Conservation (phyloP, 2,113 vertebrate genomes). For the Gymnocephalus cernua region DNA sequence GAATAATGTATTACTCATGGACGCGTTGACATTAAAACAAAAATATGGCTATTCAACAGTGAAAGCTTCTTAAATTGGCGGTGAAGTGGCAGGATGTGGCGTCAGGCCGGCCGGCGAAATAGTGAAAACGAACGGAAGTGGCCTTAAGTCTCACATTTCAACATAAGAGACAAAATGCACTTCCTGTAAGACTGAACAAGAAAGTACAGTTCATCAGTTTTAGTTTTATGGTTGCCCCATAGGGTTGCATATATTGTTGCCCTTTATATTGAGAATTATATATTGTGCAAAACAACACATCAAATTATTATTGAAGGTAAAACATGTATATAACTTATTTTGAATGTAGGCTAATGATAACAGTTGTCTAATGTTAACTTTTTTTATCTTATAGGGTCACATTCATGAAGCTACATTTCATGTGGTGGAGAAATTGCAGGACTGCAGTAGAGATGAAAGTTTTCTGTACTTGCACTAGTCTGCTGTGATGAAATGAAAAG, state of each 20-base stretch:
- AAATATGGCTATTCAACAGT: neutral
- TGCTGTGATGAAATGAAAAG: conserved; percentile 58
- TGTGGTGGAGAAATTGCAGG: neutral
- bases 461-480: conserved; percentile 38
- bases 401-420: no score
- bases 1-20: neutral
- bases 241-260: no score
- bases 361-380: no score
- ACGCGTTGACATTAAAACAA: neutral
- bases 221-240: no score
- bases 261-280: no score
- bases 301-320: no score
- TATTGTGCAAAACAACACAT: no score
- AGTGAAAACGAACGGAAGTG: conserved; percentile 38
- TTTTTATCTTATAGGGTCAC: no score
- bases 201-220: no score
- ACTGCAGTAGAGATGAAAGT: conserved; percentile 13
- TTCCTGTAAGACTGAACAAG: no score
- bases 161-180: conserved; percentile 17
- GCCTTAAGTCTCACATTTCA: neutral
- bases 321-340: no score
- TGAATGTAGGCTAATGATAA: no score
- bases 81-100: conserved; percentile 53
- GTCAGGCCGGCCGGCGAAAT: conserved; percentile 13
- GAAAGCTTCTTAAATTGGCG: neutral